Evolutionary conservation across 1,140 invertebrate genomes (phyloP).

Genomic region (Bombyx mori): DNA sequence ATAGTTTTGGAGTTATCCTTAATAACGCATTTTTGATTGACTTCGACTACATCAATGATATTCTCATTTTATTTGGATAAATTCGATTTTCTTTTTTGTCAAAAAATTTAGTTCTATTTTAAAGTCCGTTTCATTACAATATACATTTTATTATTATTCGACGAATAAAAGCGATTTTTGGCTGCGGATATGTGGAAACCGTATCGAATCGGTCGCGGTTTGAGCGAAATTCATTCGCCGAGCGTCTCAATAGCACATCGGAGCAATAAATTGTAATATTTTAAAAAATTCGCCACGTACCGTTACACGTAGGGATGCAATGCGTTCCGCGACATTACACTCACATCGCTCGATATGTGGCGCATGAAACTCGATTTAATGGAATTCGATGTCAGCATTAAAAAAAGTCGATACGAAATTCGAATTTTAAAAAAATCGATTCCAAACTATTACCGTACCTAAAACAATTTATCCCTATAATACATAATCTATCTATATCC

Average conservation of each 20-base stretch:
- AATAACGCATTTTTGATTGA: too few relatives aligned
- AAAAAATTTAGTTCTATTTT: too few relatives aligned
- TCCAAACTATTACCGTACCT: too few relatives aligned
- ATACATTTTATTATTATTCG: slow-evolving; percentile 2
- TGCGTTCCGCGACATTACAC: slow-evolving; percentile 57
- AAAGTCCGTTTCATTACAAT: too few relatives aligned
- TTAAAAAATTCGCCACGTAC: slow-evolving; percentile 36
- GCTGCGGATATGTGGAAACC: not conserved
- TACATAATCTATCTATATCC: too few relatives aligned
- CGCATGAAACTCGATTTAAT: slow-evolving; percentile 51
- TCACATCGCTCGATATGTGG: slow-evolving; percentile 42
- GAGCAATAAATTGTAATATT: slow-evolving; percentile 38
- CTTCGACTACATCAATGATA: too few relatives aligned
- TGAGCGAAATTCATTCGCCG: slow-evolving; percentile 25
- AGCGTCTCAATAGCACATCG: slow-evolving; percentile 17
- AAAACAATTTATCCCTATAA: too few relatives aligned
- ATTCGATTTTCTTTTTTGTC: too few relatives aligned
- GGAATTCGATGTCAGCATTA: not conserved
- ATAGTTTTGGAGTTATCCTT: too few relatives aligned
- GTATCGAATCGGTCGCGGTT: slow-evolving; percentile 32
- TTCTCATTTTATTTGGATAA: too few relatives aligned
- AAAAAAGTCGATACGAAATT: too few relatives aligned
- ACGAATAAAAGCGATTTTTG: not conserved
- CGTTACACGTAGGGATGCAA: slow-evolving; percentile 26
- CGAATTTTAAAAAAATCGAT: too few relatives aligned